Percentiles rank a stretch among this genome's conserved stretches.
phyloP scores from a whole-genome alignment of 2,113 vertebrate species.

The Melanocharis versteri region DNA sequence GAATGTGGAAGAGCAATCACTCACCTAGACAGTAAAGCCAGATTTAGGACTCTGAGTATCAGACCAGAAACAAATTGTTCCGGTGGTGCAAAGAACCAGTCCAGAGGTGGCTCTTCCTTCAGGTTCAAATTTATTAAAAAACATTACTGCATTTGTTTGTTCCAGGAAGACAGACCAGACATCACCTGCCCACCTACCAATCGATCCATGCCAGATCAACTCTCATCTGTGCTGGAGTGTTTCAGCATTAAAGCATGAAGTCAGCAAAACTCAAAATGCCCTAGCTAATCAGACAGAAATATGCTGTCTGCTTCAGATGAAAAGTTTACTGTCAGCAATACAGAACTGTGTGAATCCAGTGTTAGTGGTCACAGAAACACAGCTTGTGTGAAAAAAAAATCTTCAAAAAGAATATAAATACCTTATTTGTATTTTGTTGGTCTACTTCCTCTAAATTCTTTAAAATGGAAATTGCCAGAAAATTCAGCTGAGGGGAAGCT shows the following conservation, averaged over 20 bases:
- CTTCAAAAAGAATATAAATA: not conserved
- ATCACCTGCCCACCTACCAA: not conserved
- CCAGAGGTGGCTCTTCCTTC: not conserved
- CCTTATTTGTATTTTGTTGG: not conserved
- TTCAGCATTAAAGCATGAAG: not conserved
- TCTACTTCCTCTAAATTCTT: not conserved
- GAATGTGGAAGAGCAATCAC: not conserved
- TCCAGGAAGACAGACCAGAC: not conserved
- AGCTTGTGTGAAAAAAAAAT: not conserved
- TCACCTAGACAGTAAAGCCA: not conserved
- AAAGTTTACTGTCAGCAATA: not conserved
- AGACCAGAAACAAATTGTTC: not conserved
- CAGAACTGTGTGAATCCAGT: not conserved
- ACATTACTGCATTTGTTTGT: not conserved
- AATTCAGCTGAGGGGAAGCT: not conserved
- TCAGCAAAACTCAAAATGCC: constrained; percentile 1
- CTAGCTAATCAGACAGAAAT: not conserved
- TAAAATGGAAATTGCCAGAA: not conserved
- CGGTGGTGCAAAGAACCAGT: not conserved
- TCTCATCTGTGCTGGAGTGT: not conserved
- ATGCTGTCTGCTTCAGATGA: not conserved
- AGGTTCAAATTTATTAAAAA: not conserved
- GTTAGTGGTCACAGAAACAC: not conserved
- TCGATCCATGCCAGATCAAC: not conserved
- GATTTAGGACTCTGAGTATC: not conserved